Base-by-base conservation (phyloP, 2,888 invertebrate species). In the Cantharis nigra region DNA sequence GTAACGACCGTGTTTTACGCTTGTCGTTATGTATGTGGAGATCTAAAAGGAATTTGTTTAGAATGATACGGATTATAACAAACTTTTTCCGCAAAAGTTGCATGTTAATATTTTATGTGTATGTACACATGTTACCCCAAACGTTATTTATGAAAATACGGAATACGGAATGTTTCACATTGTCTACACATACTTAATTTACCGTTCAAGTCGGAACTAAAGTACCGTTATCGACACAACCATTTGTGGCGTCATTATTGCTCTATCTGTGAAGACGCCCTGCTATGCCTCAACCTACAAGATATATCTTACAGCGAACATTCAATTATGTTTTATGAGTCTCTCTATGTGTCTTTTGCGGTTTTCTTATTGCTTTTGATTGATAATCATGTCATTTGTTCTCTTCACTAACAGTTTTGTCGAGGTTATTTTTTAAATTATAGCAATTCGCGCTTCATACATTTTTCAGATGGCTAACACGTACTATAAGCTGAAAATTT, bases 231-330 rank as follows among this genome's bases (percentile, higher is more conserved):
- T 85, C 85, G 86, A 86, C 85, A 83, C 83, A 82, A 82, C 85
- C 85, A 85, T 86, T 85, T 84, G 85, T 76, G 83, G 85, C 83
- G 83, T 86, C 85, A 86, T 86, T 86, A 86, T 85, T 85, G 84
- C 83, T 78, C 78, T 80, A 80, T 81, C 83, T 82, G 81, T 79
- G 80, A 82, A 84, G 83, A 84, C 83, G 82, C 81, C 81, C 83
- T 74, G 81, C 65, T 83, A 79, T 83, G 84, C 83, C 83, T 81
- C 81, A 78, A 80, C 81, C 80, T 80, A 81, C 83, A 83, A 85
- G 84, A 85, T 86, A 85, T 85, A 86, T 84, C 84, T 83, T 83
- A 82, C 81, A 84, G 85, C 83, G 85, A 85, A 84, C 83, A 85
- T 86, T 86, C 86, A 85, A 87, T 87, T 86, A 86, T 86, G 85